These are phyloP conservation scores for Criorhina ranunculi DNA, from an alignment of 2,888 invertebrate genomes.

Conservation along the genomic window DNA sequence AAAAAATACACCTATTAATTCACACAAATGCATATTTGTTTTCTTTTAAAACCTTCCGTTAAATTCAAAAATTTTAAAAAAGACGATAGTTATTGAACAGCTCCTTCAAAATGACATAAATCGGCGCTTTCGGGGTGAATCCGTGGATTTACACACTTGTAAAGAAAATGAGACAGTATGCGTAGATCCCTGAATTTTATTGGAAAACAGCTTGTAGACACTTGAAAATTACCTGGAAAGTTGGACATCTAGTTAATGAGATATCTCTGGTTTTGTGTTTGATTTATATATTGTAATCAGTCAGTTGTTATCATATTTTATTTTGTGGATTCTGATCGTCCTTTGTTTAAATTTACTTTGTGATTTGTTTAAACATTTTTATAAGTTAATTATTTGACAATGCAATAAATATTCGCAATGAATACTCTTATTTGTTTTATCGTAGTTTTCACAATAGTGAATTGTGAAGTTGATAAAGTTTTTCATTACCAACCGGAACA, in stretches of 20 bases:
- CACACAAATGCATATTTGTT: too few species aligned
- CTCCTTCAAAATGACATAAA: too few species aligned
- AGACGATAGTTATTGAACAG: too few species aligned
- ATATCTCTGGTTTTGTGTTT: background rate
- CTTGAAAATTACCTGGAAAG: slow-evolving; percentile 11
- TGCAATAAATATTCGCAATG: slow-evolving; percentile 30
- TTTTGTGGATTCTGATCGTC: background rate
- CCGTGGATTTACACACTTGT: too few species aligned
- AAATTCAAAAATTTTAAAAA: too few species aligned
- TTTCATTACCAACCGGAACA: slow-evolving; percentile 88
- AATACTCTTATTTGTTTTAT: slow-evolving; percentile 18
- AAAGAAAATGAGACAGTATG: too few species aligned
- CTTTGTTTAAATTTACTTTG: slow-evolving; percentile 7
- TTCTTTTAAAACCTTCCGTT: too few species aligned
- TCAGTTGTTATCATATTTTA: background rate
- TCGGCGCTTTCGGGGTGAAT: too few species aligned
- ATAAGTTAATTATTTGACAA: slow-evolving; percentile 3
- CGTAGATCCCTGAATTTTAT: too few species aligned
- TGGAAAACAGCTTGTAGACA: too few species aligned
- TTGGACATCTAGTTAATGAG: background rate
- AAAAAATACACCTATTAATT: too few species aligned
- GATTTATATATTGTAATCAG: background rate
- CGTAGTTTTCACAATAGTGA: slow-evolving; percentile 17
- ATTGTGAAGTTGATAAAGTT: slow-evolving; percentile 77
- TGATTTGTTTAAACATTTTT: background rate